phyloP scores from a whole-genome alignment of 2,113 vertebrate species.

The Oryzias javanicus region DNA sequence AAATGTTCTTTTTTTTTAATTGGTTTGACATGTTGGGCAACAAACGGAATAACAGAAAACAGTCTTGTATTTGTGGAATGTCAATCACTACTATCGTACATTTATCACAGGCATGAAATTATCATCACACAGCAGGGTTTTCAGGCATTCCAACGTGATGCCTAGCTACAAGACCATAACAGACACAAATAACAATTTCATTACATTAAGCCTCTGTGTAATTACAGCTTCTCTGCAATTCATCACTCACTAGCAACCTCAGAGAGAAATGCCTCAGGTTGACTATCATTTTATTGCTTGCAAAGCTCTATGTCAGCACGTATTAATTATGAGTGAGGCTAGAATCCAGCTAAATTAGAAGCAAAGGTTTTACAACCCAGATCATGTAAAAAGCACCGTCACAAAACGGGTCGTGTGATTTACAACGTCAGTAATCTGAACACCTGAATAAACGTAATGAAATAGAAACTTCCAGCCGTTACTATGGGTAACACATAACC shows the following conservation, averaged over 20 bases:
- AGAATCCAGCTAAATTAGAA: slow-evolving; percentile 25
- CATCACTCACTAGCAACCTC: slow-evolving; percentile 18
- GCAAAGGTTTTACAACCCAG: background rate
- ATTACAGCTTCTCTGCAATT: slow-evolving; percentile 42
- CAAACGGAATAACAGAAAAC: background rate
- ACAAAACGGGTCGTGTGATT: slow-evolving; percentile 19
- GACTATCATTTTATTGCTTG: slow-evolving; percentile 28
- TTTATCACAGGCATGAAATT: slow-evolving; percentile 53
- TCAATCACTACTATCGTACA: slow-evolving; percentile 28
- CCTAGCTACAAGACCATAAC: slow-evolving; percentile 74
- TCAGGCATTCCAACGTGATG: slow-evolving; percentile 29
- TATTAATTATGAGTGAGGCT: slow-evolving; percentile 3
- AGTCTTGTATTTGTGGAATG: slow-evolving; percentile 39
- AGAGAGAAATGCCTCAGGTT: slow-evolving; percentile 19
- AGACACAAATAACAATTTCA: slow-evolving; percentile 74
- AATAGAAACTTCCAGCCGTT: slow-evolving; percentile 11
- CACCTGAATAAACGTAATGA: slow-evolving; percentile 1
- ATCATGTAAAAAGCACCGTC: slow-evolving; percentile 8
- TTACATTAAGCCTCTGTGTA: slow-evolving; percentile 34
- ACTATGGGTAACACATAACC: slow-evolving; percentile 25
- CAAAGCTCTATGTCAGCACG: slow-evolving; percentile 32
- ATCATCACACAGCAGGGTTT: slow-evolving; percentile 26
- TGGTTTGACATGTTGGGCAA: background rate
- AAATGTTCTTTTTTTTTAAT: background rate
- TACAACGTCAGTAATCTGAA: slow-evolving; percentile 11